Conservation (phyloP, 1,140 invertebrate genomes). For the Druon quercuslanigerum region DNA sequence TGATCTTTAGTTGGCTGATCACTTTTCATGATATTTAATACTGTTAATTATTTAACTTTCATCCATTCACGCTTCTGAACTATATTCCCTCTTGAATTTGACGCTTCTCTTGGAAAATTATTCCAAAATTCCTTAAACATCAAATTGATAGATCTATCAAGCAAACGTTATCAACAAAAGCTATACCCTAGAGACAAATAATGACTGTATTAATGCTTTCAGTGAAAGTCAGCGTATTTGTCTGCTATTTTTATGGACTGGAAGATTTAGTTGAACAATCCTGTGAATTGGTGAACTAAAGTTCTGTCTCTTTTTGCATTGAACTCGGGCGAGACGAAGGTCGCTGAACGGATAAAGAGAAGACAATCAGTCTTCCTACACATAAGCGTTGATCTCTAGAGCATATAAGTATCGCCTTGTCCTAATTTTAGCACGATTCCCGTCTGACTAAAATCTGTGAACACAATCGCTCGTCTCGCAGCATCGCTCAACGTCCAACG, state of each 20-base stretch:
- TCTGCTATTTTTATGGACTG: conserved; percentile 4
- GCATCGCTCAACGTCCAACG: conserved; percentile 71
- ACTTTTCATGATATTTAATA: no score
- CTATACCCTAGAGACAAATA: neutral
- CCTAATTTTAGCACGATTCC: conserved; percentile 56
- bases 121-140: neutral
- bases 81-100: no score
- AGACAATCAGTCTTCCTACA: conserved; percentile 23
- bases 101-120: neutral
- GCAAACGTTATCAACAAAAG: neutral
- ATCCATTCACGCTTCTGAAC: no score
- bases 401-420: conserved; percentile 35
- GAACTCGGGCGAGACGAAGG: conserved; percentile 26
- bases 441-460: conserved; percentile 59
- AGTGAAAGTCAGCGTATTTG: conserved; percentile 12
- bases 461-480: conserved; percentile 69
- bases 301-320: conserved; percentile 10
- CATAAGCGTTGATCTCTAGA: conserved; percentile 21
- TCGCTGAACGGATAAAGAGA: conserved; percentile 25
- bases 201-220: conserved; percentile 5
- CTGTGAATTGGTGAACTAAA: conserved; percentile 23
- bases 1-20: no score
- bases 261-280: conserved; percentile 21
- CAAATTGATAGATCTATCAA: neutral
- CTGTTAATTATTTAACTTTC: no score